These are phyloP conservation scores for Turdus rufiventris DNA, from an alignment of 2,113 vertebrate genomes.

Conservation along the genomic window DNA sequence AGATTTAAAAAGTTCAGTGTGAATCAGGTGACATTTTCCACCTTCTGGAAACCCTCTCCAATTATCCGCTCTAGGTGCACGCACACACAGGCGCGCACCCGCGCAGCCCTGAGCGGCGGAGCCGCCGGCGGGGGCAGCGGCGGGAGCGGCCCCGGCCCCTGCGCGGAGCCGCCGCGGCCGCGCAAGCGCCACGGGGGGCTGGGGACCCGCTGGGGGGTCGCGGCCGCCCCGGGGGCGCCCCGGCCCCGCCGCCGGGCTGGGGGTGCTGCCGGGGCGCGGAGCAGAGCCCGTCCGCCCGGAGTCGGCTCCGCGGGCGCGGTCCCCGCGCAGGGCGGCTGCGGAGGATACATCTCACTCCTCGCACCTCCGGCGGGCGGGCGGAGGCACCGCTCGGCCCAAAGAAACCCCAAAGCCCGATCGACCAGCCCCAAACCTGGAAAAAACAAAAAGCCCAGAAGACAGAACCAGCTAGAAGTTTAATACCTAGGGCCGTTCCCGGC, in stretches of 20 bases:
- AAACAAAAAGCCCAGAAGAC: background rate
- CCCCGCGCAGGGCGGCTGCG: background rate
- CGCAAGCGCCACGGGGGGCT: background rate
- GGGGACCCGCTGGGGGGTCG: background rate
- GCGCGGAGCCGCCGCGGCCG: background rate
- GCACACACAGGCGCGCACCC: background rate
- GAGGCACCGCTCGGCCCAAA: background rate
- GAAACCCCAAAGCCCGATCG: background rate
- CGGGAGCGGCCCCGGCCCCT: background rate
- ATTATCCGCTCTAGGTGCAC: conserved; percentile 64
- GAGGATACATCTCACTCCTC: background rate
- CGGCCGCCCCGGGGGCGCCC: background rate
- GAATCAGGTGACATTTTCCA: conserved; percentile 94
- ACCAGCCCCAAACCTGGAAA: background rate
- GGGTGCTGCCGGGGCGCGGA: background rate
- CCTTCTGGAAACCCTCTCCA: conserved; percentile 75
- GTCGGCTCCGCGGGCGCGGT: background rate
- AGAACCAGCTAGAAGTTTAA: conserved; percentile 50
- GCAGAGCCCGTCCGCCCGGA: background rate
- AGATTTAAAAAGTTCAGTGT: conserved; percentile 87
- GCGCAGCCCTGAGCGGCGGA: background rate
- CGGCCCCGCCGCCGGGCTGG: background rate
- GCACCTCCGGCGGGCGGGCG: background rate
- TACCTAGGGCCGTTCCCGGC: conserved; percentile 26
- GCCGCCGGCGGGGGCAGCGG: background rate